Conservation (phyloP, 2,113 vertebrate species). For the Trinectes maculatus region DNA sequence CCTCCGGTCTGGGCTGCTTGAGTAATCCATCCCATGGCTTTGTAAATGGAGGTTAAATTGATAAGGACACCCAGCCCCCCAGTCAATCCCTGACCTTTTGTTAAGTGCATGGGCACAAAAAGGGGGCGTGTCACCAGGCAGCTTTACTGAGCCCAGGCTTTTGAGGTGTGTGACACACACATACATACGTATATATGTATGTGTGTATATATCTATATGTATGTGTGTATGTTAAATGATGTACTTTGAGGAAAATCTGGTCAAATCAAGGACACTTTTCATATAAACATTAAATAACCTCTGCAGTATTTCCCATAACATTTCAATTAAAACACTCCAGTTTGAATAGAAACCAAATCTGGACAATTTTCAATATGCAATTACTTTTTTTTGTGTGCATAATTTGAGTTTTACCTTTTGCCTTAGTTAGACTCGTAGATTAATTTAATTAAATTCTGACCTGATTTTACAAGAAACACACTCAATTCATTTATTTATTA, state of each 20-base stretch:
- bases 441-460: neutral
- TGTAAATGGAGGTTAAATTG: conserved; percentile 75
- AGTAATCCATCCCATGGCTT: conserved; percentile 67
- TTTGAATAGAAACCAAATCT: no score
- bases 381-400: neutral
- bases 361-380: neutral
- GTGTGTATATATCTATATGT: conserved; percentile 5
- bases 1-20: conserved; percentile 48
- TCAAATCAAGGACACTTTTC: no score
- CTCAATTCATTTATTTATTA: neutral
- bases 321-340: no score
- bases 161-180: conserved; percentile 18
- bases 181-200: conserved; percentile 3
- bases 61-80: conserved; percentile 65
- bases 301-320: no score
- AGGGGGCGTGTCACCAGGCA: conserved; percentile 32
- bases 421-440: no score
- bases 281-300: no score
- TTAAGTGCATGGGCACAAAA: conserved; percentile 50
- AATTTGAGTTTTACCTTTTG: neutral
- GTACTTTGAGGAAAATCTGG: neutral
- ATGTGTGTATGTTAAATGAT: neutral
- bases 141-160: conserved; percentile 19
- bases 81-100: conserved; percentile 70
- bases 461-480: neutral